Evolutionary conservation across 2,888 invertebrate species (phyloP).

Genomic region (Drosophila lutescens): DNA sequence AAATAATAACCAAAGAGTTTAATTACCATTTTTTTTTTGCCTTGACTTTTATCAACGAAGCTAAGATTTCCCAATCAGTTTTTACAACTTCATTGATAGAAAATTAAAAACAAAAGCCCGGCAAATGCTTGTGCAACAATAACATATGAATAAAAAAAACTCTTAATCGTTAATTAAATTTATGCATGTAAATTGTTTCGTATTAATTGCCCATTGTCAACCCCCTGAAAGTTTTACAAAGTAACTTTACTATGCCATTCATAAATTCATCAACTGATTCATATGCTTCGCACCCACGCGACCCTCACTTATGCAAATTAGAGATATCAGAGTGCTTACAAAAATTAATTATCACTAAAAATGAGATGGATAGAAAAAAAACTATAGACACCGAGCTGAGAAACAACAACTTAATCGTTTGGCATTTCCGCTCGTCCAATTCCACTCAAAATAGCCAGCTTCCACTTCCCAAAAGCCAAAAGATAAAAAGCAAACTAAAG

Average conservation of each 20-base stretch:
- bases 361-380: constrained; percentile 30
- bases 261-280: constrained; percentile 48
- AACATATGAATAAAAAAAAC: neutral
- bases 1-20: too few species aligned
- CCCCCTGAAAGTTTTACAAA: constrained; percentile 9
- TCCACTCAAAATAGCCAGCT: constrained; percentile 59
- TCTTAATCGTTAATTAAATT: neutral
- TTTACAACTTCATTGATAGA: neutral
- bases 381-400: constrained; percentile 52
- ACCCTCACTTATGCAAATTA: constrained; percentile 64
- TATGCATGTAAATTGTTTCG: constrained; percentile 1
- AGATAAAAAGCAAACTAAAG: constrained; percentile 12
- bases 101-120: neutral
- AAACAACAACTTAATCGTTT: constrained; percentile 69
- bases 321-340: constrained; percentile 30
- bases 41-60: neutral
- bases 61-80: neutral
- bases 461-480: constrained; percentile 61
- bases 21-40: neutral
- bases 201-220: constrained; percentile 17
- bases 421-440: constrained; percentile 69
- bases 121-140: neutral
- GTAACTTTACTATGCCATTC: constrained; percentile 43
- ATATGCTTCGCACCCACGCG: constrained; percentile 42
- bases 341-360: constrained; percentile 34